Evolutionary conservation across 2,888 invertebrate genomes (phyloP).

Genomic region (Eurytoma californica): DNA sequence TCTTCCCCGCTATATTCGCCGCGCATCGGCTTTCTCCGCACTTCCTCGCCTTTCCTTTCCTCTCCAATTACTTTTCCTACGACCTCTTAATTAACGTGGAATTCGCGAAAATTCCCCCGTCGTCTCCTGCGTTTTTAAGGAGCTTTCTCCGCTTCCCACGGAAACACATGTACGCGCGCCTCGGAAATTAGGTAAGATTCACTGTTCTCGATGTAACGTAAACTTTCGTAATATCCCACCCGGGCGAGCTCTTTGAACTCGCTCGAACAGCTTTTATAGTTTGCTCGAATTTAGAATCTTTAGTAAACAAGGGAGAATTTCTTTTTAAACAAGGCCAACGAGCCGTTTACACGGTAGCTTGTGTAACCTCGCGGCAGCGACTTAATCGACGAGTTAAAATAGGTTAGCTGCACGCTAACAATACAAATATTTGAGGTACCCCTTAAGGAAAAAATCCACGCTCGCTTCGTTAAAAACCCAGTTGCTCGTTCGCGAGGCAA

Average conservation of each 20-base stretch:
- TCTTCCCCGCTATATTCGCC: constrained; percentile 35
- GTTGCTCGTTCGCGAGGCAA: too few species aligned
- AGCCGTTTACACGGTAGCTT: constrained; percentile 15
- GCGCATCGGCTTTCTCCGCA: constrained; percentile 28
- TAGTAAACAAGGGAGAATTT: neutral
- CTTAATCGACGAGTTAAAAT: neutral
- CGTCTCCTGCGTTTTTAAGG: neutral
- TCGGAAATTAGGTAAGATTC: too few species aligned
- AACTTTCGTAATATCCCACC: too few species aligned
- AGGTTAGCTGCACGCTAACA: constrained; percentile 12
- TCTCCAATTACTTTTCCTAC: constrained; percentile 12
- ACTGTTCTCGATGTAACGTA: too few species aligned
- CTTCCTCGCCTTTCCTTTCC: neutral
- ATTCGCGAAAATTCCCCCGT: constrained; percentile 15
- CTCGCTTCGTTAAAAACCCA: too few species aligned
- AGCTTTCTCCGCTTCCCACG: constrained; percentile 17
- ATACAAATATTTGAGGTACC: constrained; percentile 32
- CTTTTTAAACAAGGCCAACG: constrained; percentile 8
- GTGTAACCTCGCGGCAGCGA: neutral
- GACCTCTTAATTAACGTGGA: constrained; percentile 39
- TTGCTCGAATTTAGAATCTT: too few species aligned
- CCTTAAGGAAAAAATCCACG: too few species aligned
- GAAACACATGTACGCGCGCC: neutral
- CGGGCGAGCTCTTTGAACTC: too few species aligned
- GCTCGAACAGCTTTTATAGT: too few species aligned